Base-by-base conservation (phyloP, 2,797 vertebrate genomes). In the Enteromius trimaculatus region DNA sequence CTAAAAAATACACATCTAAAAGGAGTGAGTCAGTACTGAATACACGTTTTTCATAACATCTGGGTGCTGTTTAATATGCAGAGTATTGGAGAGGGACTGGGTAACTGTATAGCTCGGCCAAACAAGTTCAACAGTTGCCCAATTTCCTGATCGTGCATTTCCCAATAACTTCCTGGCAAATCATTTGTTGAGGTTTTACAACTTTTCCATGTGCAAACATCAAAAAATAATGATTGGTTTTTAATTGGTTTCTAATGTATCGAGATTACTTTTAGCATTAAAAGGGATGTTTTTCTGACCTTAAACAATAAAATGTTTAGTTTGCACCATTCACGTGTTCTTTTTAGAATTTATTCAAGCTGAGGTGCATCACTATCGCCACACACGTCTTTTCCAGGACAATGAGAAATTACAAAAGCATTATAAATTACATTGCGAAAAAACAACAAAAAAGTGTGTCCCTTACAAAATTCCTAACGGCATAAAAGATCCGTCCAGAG, bases 91-190 rank as follows among this genome's bases (percentile, higher is more conserved):
- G 29, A 16, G 70, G 16, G 13, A 81, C 80, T 65, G 80, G n/a
- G 47, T 17, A 29, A 58, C 16, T 8, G n/a, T 34, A 47, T 26
- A 60, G 62, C 44, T 76, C 26, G 2, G n/a, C 6, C 21, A 75
- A 37, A 82, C 71, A 55, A 31, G 62, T 6, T 53, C 29, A 76
- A n/a, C 44, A 68, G 49, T 65, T 75, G 49, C 29, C n/a, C 39
- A 81, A 74, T 74, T 49, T 74, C 29, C 80, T 47, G 1, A 65
- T 51, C 29, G 21, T 37, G 69, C 9, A 34, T 74, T 74, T 81
- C 69, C 29, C 31, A 51, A 74, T 62, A 49, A 31, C 13, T 37
- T 70, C 49, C 51, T 70, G 66, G 70, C 66, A 80, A 16, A 69
- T 29, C 1, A 29, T 29, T 44, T 77, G 23, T n/a, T 68, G 1